Base-by-base conservation (phyloP, 2,113 vertebrate genomes). In the Capra hircus region DNA sequence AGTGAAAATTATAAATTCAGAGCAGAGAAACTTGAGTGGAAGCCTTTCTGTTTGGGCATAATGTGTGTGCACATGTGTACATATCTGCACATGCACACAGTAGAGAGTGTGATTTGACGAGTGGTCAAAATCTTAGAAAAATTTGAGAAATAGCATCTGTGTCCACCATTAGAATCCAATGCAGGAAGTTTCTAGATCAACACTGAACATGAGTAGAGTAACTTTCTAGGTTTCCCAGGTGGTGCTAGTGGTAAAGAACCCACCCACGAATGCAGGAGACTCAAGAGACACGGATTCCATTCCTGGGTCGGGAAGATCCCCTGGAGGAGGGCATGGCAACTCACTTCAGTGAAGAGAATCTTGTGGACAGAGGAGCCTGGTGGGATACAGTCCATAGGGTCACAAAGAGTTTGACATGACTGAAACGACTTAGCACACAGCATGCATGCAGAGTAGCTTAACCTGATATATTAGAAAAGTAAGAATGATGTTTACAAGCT, bases 251-350 rank as follows among this genome's bases (percentile, higher is more conserved):
- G n/a, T 40, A 40, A 71, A 12, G n/a, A 40, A 40, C 19, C 67
- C n/a, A 40, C 21, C n/a, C 2, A 40, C 5, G 10, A 71, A 23
- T 71, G 36, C 19, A 23, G 10, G 19, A 71, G n/a, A 40, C n/a
- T 40, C 17, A 40, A 40, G n/a, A 40, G 67, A 71, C n/a, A 71
- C 0, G 0, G n/a, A 71, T 40, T 23, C n/a, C n/a, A 23, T 71
- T 71, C n/a, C n/a, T 23, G n/a, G 19, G 3, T 23, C 0, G 0
- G 19, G 67, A 40, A 71, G n/a, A 23, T 40, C 8, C 19, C 5
- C 10, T 11, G n/a, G 19, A 71, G n/a, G 19, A 23, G 67, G 19
- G 10, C n/a, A 40, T 71, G 67, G 19, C 67, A 71, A 71, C 19
- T 71, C 67, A 40, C 2, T 71, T 40, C 5, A 40, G n/a, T 71